Evolutionary conservation across 2,113 vertebrate species (phyloP).

Genomic region (Hemibagrus wyckioides): DNA sequence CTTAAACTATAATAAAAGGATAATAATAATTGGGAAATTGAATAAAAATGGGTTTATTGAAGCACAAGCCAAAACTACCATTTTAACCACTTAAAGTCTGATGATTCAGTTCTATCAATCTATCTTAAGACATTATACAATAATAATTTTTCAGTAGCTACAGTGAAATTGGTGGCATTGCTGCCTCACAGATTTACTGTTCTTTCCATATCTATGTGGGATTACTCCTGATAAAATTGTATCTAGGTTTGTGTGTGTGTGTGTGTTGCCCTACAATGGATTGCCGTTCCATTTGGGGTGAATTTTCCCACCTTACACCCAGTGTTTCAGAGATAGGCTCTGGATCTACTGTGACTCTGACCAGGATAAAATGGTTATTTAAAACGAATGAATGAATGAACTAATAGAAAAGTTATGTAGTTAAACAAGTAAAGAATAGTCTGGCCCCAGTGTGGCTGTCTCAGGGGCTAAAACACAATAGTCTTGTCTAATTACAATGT

Average conservation of each 20-base stretch:
- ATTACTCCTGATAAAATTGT: neutral
- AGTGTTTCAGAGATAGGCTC: neutral
- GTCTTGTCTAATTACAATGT: neutral
- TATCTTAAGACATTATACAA: neutral
- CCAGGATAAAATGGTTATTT: neutral
- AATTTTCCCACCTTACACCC: neutral
- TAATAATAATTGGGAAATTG: neutral
- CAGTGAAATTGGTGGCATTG: neutral
- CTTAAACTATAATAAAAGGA: neutral
- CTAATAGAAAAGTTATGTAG: neutral
- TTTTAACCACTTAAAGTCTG: neutral
- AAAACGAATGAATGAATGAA: neutral
- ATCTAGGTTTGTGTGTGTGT: neutral
- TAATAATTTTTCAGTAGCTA: neutral
- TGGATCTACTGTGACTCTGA: neutral
- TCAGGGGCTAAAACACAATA: neutral
- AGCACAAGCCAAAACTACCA: neutral
- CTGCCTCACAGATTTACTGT: neutral
- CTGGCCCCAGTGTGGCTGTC: neutral
- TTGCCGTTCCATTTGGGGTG: neutral
- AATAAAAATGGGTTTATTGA: neutral
- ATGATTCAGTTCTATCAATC: neutral
- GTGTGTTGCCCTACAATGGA: neutral
- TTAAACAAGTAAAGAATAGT: slow-evolving; percentile 1
- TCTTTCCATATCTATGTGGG: neutral